phyloP scores from a whole-genome alignment of 2,888 invertebrate species.

The Drosophila nigricruria region DNA sequence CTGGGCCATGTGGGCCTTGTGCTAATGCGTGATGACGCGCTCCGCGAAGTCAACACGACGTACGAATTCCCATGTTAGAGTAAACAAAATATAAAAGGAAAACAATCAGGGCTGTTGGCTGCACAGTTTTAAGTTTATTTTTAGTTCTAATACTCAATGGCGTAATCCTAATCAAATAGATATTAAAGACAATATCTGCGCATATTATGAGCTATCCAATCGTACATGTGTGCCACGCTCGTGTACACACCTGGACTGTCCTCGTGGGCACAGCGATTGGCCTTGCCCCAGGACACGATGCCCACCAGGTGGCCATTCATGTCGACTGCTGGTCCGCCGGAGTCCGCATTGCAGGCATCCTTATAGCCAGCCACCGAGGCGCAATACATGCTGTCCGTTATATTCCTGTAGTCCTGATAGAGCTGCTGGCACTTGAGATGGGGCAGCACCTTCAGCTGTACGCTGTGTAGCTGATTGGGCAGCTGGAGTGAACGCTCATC shows the following conservation, averaged over 20 bases:
- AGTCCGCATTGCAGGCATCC: slow-evolving; percentile 83
- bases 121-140: slow-evolving; percentile 2
- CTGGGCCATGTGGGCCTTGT: slow-evolving; percentile 35
- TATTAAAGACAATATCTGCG: slow-evolving; percentile 58
- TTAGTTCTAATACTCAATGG: slow-evolving; percentile 42
- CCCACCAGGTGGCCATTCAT: slow-evolving; percentile 86
- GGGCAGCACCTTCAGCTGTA: slow-evolving; percentile 65
- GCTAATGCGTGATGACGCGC: slow-evolving; percentile 32
- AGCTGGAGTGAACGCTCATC: slow-evolving; percentile 48
- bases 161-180: background rate
- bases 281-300: slow-evolving; percentile 88
- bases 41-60: slow-evolving; percentile 4
- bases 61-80: background rate
- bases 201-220: slow-evolving; percentile 69
- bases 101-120: slow-evolving; percentile 3
- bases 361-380: slow-evolving; percentile 69
- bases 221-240: slow-evolving; percentile 58
- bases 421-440: slow-evolving; percentile 54
- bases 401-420: slow-evolving; percentile 67
- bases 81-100: background rate
- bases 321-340: slow-evolving; percentile 83
- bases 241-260: slow-evolving; percentile 92
- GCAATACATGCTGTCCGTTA: slow-evolving; percentile 74
- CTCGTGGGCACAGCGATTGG: slow-evolving; percentile 82
- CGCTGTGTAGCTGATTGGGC: slow-evolving; percentile 75